Percentiles rank a stretch among this genome's conserved stretches.
phyloP scores from a whole-genome alignment of 1,140 invertebrate species.

The Sinella curviseta region DNA sequence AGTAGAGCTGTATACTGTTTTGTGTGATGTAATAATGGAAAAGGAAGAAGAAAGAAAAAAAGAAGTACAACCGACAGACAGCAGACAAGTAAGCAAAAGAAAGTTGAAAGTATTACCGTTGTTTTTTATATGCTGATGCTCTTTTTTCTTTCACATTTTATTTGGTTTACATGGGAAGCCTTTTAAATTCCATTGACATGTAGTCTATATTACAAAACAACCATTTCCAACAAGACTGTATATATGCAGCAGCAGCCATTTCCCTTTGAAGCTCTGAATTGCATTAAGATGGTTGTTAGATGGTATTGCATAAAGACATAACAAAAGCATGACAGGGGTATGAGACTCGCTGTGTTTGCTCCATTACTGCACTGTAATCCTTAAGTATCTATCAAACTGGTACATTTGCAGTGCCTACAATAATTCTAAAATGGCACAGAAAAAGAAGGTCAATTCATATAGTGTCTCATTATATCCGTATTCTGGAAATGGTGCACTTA shows the following conservation, averaged over 20 bases:
- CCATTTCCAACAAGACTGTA: background rate
- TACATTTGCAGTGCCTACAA: too few relatives aligned
- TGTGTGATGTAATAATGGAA: too few relatives aligned
- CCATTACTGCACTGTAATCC: too few relatives aligned
- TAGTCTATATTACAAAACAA: too few relatives aligned
- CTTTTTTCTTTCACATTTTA: background rate
- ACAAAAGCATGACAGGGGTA: too few relatives aligned
- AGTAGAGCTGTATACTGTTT: too few relatives aligned
- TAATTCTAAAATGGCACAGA: background rate
- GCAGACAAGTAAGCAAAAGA: background rate
- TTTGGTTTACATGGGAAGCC: constrained; percentile 16
- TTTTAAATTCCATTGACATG: constrained; percentile 23
- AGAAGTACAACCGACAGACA: too few relatives aligned
- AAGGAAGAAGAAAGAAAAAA: background rate
- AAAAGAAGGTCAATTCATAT: background rate
- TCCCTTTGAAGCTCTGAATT: background rate
- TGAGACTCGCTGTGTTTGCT: background rate
- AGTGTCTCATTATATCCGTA: background rate
- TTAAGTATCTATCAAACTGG: too few relatives aligned
- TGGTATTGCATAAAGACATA: background rate
- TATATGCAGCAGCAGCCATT: background rate
- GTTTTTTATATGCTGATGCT: background rate
- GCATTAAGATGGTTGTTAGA: constrained; percentile 18
- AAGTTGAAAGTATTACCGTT: constrained; percentile 8
- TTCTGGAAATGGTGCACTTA: background rate